Evolutionary conservation across 2,113 vertebrate genomes (phyloP).

Genomic region (Elachura formosa): DNA sequence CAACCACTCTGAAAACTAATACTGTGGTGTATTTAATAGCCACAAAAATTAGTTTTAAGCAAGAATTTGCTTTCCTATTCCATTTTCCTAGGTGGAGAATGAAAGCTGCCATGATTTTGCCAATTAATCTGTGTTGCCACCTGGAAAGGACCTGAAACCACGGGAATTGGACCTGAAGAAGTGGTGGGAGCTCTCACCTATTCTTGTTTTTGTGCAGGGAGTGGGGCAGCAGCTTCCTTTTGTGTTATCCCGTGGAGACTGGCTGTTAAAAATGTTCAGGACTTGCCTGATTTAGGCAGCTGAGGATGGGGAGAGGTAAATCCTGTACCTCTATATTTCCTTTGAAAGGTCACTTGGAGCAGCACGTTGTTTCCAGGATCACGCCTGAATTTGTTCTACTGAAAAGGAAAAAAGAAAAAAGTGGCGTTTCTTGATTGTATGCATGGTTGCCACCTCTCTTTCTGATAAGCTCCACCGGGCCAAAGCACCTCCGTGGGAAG

Average conservation of each 20-base stretch:
- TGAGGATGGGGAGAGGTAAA: neutral
- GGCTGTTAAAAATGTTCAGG: neutral
- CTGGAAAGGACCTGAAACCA: neutral
- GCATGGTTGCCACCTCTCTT: accelerated
- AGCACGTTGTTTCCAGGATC: neutral
- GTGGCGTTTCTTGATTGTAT: neutral
- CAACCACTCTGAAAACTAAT: too few species aligned
- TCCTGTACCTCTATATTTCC: neutral
- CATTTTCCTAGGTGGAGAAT: neutral
- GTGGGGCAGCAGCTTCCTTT: neutral
- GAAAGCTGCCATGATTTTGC: neutral
- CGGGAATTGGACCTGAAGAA: neutral
- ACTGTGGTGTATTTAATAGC: neutral
- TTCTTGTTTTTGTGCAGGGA: accelerated
- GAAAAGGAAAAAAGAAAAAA: neutral
- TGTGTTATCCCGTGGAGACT: neutral
- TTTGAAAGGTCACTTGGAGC: neutral
- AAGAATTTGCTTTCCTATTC: neutral
- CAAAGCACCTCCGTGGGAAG: neutral
- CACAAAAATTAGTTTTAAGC: neutral
- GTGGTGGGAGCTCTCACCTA: neutral
- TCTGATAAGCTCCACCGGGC: neutral
- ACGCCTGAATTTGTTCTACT: neutral
- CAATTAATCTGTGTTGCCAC: neutral
- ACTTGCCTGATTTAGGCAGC: neutral